Base-by-base conservation (phyloP, 64 coral and sea anemone species). In the Stylophora pistillata region DNA sequence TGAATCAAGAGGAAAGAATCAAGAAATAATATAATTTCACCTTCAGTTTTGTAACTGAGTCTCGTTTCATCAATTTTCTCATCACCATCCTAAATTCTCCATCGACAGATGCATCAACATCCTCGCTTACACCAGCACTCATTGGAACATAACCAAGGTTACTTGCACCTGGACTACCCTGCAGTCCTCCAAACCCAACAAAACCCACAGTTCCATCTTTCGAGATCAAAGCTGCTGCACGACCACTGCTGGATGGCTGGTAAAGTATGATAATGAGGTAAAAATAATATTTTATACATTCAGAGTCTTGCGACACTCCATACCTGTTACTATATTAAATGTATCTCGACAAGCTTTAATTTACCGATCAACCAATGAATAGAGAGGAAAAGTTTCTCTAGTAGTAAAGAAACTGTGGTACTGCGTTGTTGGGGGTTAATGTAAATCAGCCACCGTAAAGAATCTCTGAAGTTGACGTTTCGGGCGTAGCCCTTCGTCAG, bases 171-270 rank as follows among this genome's bases (percentile, higher is more conserved):
- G 79, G 55, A 30, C 72, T 80, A 55, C 77, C 86, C 69, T 72
- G 30, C 20, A 94, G 54, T 55, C 92, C 92, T 59, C 76, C 87
- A 75, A 99, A 99, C 10, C 97, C 97, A 76, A 92, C 89, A 87
- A 99, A 99, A 21, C 90, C 93, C 37, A 93, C 83, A 87, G 72
- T 78, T 6, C 97, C 97, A 95, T 95, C 97, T 69, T 91, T 92
- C 1, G 93, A 93, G 10, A 99, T 71, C 30, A 95, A 59, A 0
- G 94, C 90, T 53, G 93, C 97, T 16, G 97, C 97, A 27, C 93
- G 83, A 6, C 97, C 97, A 99, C 97, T 99, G 86, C 97, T 99
- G 9, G 97, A 99, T 32, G 97, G 97, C 97, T 99, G 73, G 37
- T 66, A 47, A 47, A 47, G 37, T 47, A 47, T 47, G 37, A 47